Conservation (phyloP, 2,888 invertebrate species). For the Chesias legatella region DNA sequence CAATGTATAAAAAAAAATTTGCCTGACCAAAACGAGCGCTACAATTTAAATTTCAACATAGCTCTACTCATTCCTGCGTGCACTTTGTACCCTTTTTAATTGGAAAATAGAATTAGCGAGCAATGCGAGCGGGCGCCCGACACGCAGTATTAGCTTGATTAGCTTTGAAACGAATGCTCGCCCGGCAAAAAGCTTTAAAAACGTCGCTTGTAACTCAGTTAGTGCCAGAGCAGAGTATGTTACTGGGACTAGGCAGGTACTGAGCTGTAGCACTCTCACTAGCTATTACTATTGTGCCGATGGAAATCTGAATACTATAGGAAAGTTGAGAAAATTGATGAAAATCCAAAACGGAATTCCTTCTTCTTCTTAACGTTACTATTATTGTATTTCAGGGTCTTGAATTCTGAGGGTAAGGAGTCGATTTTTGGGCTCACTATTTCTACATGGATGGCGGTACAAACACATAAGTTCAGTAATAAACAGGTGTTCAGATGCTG, state of each 20-base stretch:
- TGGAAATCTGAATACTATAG: too few relatives aligned
- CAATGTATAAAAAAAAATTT: constrained; percentile 39
- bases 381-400: too few relatives aligned
- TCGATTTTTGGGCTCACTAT: too few relatives aligned
- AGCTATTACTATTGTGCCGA: constrained; percentile 1
- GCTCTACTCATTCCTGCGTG: constrained; percentile 26
- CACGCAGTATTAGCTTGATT: constrained; percentile 68
- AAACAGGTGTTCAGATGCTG: too few relatives aligned
- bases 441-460: too few relatives aligned
- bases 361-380: too few relatives aligned
- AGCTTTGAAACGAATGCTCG: constrained; percentile 53
- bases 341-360: too few relatives aligned
- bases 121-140: constrained; percentile 34
- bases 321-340: too few relatives aligned
- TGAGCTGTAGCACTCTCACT: too few relatives aligned
- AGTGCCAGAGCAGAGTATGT: constrained; percentile 36
- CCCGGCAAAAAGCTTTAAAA: constrained; percentile 74
- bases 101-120: constrained; percentile 40
- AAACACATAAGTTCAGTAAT: too few relatives aligned
- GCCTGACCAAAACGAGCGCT: constrained; percentile 39
- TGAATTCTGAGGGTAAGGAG: too few relatives aligned
- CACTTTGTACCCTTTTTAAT: constrained; percentile 45
- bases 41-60: constrained; percentile 12
- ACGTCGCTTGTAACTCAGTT: constrained; percentile 69
- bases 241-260: constrained; percentile 12